Conservation (phyloP, 2,113 vertebrate genomes). For the Perccottus glenii region DNA sequence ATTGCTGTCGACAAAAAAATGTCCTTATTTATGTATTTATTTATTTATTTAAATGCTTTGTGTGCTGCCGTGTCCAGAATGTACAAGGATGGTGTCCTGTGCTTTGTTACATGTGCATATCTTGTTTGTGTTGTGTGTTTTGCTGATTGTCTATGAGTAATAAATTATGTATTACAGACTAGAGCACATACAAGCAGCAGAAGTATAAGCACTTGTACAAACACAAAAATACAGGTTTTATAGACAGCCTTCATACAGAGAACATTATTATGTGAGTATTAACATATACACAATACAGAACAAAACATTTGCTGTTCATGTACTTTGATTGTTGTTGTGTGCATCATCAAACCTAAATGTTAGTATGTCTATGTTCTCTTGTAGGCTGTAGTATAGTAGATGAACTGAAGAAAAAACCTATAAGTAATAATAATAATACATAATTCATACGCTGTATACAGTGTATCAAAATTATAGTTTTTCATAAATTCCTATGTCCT, state of each 20-base stretch:
- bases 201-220: constrained; percentile 1
- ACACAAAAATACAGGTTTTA: constrained; percentile 10
- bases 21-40: too few species aligned
- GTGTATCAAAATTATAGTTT: constrained; percentile 8
- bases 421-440: too few species aligned
- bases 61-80: background rate
- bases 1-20: too few species aligned
- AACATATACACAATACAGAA: too few species aligned
- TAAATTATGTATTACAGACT: constrained; percentile 51
- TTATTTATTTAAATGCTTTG: too few species aligned
- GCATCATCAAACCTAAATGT: background rate
- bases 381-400: too few species aligned
- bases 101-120: background rate
- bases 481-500: background rate
- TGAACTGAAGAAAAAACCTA: too few species aligned
- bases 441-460: too few species aligned
- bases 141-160: constrained; percentile 21
- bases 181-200: background rate
- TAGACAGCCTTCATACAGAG: background rate
- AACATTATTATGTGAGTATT: background rate
- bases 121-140: constrained; percentile 27
- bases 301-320: too few species aligned
- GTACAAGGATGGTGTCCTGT: background rate
- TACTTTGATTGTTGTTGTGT: background rate
- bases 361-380: too few species aligned